Base-by-base conservation (phyloP, 2,113 vertebrate genomes). In the Cettia cetti region DNA sequence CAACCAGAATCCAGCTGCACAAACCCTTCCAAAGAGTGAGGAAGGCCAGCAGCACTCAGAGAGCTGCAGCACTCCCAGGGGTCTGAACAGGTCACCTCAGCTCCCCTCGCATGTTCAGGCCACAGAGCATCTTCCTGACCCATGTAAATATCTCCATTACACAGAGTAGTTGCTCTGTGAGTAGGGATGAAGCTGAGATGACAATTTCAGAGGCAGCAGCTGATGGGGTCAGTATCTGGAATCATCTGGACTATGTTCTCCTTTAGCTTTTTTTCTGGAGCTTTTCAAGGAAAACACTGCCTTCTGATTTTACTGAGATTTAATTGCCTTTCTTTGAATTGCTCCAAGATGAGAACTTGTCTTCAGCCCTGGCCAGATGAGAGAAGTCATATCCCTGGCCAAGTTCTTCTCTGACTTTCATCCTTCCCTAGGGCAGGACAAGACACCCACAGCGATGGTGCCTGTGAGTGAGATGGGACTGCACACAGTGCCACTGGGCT, bases 111-210 rank as follows among this genome's bases (percentile, higher is more conserved):
- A 63, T 0, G 0, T 26, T 66, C 37, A 49, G 56, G 9, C 6
- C 56, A 60, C 39, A 49, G 17, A 75, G 14, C 42, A 50, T 45
- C 1, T 0, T 42, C 65, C 75, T 3, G 2, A 33, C 23, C 23
- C 39, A 37, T 3, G 0, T 6, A 10, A 52, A 45, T 7, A 1
- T 44, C 69, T 90, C 44, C 0, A 0, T 56, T 33, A 39, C 45
- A 84, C 24, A 44, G 27, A 70, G 45, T 23, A 82, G 69, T 65
- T 44, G 37, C 20, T 44, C 30, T 8, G 7, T 57, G 21, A 77
- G 21, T 9, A 45, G 19, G 15, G 15, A n/a, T 40, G 15, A 11
- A 21, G 30, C 27, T 44, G 53, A 23, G 11, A 52, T 2, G 3
- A 49, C 16, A 7, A n/a, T 30, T 47, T 63, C 53, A 35, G 45